Evolutionary conservation across 2,113 vertebrate genomes (phyloP).

Genomic region (Acrocephalus kingi): DNA sequence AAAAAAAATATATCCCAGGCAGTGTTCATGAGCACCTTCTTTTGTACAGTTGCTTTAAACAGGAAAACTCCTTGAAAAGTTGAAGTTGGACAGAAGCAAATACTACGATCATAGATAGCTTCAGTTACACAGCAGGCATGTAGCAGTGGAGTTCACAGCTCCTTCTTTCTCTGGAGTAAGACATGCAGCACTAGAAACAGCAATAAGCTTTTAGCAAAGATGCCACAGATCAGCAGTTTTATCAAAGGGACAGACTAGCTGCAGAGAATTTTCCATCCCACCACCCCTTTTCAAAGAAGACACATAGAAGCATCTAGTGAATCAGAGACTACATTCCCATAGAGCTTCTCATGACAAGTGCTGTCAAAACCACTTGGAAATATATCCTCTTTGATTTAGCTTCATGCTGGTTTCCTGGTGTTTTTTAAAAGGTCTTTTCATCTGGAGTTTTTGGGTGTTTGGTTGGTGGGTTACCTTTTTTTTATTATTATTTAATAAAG

Average conservation of each 20-base stretch:
- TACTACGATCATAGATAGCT: neutral
- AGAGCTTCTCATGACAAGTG: neutral
- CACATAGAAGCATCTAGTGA: neutral
- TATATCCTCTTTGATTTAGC: neutral
- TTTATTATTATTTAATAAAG: neutral
- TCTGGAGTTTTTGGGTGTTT: neutral
- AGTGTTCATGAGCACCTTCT: neutral
- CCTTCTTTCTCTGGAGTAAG: neutral
- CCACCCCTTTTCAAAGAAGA: neutral
- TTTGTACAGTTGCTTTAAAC: neutral
- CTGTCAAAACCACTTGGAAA: neutral
- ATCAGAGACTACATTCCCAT: neutral
- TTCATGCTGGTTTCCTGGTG: neutral
- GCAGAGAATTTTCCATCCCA: neutral
- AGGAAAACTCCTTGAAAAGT: neutral
- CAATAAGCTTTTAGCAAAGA: constrained; percentile 1
- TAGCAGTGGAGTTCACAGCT: neutral
- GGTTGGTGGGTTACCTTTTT: neutral
- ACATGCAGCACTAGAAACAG: neutral
- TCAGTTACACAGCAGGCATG: neutral
- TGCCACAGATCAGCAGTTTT: neutral
- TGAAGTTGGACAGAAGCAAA: neutral
- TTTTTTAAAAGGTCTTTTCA: neutral
- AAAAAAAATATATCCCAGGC: neutral
- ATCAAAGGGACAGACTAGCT: constrained; percentile 3